Evolutionary conservation across 1,140 invertebrate species (phyloP).

Genomic region (Drosophila elegans): DNA sequence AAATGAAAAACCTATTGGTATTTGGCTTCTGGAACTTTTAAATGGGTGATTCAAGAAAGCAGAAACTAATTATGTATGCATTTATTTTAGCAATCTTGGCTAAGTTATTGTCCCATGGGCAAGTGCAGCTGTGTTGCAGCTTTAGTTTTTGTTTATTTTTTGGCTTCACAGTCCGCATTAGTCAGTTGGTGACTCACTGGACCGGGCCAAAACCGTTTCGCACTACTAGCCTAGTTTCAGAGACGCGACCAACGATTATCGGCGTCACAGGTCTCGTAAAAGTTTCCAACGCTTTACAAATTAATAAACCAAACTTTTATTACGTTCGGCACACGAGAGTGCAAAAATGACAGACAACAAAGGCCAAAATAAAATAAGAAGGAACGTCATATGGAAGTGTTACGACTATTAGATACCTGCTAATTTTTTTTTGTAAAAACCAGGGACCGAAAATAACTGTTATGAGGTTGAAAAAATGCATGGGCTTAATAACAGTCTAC

Average conservation of each 20-base stretch:
- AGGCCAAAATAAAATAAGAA: constrained; percentile 4
- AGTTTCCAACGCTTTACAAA: constrained; percentile 76
- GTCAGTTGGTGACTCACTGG: constrained; percentile 31
- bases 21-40: not conserved
- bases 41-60: not conserved
- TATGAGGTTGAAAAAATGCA: too few species aligned
- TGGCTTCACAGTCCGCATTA: not conserved
- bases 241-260: constrained; percentile 27
- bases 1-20: not conserved
- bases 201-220: constrained; percentile 11
- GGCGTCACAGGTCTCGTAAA: constrained; percentile 67
- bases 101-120: not conserved
- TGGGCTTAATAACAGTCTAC: too few species aligned
- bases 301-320: constrained; percentile 78
- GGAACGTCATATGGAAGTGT: not conserved
- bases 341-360: constrained; percentile 9
- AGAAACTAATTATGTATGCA: not conserved
- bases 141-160: constrained; percentile 3
- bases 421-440: not conserved
- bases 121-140: constrained; percentile 41
- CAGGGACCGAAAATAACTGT: too few species aligned
- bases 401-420: not conserved
- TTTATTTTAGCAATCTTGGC: constrained; percentile 3
- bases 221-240: constrained; percentile 75
- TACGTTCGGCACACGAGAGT: constrained; percentile 16